A percentile compares a stretch with the other conserved stretches of the same genome.
Conservation (phyloP, 2,113 vertebrate species). For the Pandion haliaetus region DNA sequence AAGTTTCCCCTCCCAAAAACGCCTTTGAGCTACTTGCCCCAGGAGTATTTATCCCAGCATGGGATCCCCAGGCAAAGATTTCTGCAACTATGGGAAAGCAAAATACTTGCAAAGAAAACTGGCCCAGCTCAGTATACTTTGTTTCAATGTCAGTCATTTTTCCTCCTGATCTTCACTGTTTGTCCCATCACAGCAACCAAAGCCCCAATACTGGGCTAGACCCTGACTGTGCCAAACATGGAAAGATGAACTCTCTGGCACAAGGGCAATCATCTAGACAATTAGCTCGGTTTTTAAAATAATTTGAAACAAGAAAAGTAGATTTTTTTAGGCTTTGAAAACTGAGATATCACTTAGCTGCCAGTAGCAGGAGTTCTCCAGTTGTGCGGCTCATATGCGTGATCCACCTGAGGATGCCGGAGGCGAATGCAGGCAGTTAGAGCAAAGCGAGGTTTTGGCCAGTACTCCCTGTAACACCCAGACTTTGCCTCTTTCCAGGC, state of each 20-base stretch:
- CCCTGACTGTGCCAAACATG: background rate
- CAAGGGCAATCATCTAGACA: background rate
- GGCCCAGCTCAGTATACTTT: background rate
- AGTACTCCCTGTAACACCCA: background rate
- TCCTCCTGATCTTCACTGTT: background rate
- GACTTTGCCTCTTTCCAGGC: background rate
- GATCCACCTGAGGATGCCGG: background rate
- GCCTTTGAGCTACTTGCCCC: background rate
- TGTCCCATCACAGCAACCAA: background rate
- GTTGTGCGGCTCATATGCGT: fast-evolving
- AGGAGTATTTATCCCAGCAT: background rate
- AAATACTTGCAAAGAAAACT: background rate
- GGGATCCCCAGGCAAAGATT: background rate
- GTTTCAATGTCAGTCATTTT: background rate
- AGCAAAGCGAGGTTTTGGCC: background rate
- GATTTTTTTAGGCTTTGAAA: background rate
- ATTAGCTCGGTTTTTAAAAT: background rate
- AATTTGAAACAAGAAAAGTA: background rate
- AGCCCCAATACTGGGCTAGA: background rate
- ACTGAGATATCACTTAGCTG: background rate
- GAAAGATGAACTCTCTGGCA: background rate
- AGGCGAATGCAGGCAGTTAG: background rate
- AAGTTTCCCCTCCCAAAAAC: background rate
- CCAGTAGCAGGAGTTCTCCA: background rate
- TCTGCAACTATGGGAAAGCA: background rate